phyloP scores from a whole-genome alignment of 1,140 invertebrate species.

The Bombus confusus region DNA sequence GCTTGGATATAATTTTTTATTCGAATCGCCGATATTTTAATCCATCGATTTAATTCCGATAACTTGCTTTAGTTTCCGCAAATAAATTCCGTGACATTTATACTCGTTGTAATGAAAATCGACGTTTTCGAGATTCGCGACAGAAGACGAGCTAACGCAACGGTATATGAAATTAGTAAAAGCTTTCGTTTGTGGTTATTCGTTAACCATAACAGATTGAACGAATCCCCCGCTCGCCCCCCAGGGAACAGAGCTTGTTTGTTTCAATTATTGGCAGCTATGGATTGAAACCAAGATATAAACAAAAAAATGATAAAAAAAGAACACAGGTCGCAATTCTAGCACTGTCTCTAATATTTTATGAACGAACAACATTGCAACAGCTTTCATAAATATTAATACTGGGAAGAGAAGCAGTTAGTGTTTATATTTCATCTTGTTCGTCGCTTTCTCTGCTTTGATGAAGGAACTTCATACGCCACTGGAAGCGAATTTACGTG shows the following conservation, averaged over 20 bases:
- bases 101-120: too few species aligned
- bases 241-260: neutral
- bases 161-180: too few species aligned
- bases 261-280: neutral
- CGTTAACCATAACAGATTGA: neutral
- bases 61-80: too few species aligned
- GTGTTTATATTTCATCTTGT: neutral
- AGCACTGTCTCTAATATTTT: neutral
- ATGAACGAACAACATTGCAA: too few species aligned
- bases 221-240: neutral
- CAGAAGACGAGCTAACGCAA: too few species aligned
- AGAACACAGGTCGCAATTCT: neutral
- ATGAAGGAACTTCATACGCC: too few species aligned
- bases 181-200: neutral
- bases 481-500: too few species aligned
- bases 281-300: neutral
- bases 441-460: neutral
- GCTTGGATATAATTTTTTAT: too few species aligned
- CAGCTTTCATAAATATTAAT: neutral
- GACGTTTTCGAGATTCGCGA: too few species aligned
- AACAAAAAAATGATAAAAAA: neutral
- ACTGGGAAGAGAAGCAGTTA: neutral
- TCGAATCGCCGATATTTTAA: too few species aligned
- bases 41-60: too few species aligned
- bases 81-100: too few species aligned